Base-by-base conservation (phyloP, 1,140 invertebrate species). In the Popillia japonica region DNA sequence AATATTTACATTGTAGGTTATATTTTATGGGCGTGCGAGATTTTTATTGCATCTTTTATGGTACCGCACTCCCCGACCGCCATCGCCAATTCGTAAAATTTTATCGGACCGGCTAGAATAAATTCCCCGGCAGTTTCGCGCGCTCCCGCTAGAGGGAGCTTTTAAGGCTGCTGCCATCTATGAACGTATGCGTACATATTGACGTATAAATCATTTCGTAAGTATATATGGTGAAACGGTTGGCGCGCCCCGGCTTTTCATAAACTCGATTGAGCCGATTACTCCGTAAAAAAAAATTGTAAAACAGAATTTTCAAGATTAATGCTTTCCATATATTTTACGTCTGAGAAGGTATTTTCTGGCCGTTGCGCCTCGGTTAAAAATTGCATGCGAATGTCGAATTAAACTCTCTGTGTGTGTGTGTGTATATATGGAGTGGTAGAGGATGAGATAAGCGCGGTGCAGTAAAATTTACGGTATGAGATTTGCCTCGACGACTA, bases 81-180 rank as follows among this genome's bases (percentile, higher is more conserved):
- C 48, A 55, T 14, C 48, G 48, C 48, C 48, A 55, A 55, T 55
- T 55, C 48, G 48, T 55, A 55, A 55, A 55, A 55, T 55, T 55
- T 55, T 55, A 17, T 55, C 48, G 48, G 48, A 17, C 48, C 48
- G 48, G 6, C 14, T 17, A 55, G 48, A 55, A 55, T 55, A 55
- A 55, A 55, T 55, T 17, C 48, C 48, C 48, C 11, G 27, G 48
- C 48, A 55, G 48, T 55, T 17, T 55, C 17, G 17, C 17, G 14
- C 48, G 48, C 14, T 4, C 27, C 27, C 27, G 27, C 27, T 34
- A 34, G 27, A 34, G 27, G 27, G 27, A 4, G 2, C 27, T n/a
- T n/a, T n/a, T 2, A 34, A 34, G 27, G 27, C 27, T 34, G 27
- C 27, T 34, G 27, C 27, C 27, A 34, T 34, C 27, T 34, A 34